A percentile compares a stretch with the other conserved stretches of the same genome.
These are phyloP conservation scores for Melanotaenia pygmaea DNA, from an alignment of 2,797 vertebrate genomes.

Conservation along the genomic window DNA sequence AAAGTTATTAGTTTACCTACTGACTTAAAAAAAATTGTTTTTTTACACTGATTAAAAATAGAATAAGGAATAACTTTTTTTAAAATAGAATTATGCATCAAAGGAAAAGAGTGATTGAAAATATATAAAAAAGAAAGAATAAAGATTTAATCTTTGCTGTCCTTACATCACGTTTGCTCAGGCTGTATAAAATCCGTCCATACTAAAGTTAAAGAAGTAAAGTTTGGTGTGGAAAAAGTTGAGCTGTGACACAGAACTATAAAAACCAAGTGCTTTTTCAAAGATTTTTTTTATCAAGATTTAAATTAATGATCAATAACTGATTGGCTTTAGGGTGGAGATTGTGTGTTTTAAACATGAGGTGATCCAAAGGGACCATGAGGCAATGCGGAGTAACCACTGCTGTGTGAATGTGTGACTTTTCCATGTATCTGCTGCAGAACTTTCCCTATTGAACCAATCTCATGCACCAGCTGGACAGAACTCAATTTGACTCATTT, in stretches of 20 bases:
- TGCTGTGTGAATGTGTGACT: conserved; percentile 31
- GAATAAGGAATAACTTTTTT: neutral
- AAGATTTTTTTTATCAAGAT: conserved; percentile 24
- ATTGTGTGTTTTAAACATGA: conserved; percentile 72
- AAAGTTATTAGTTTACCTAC: neutral
- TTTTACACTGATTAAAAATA: neutral
- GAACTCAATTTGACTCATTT: conserved; percentile 2
- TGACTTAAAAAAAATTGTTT: neutral
- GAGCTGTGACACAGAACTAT: conserved; percentile 20
- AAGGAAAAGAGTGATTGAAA: neutral
- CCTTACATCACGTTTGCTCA: conserved; percentile 56
- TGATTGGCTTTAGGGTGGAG: conserved; percentile 46
- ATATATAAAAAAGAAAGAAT: neutral
- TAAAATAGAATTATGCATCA: neutral
- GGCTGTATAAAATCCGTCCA: conserved; percentile 3
- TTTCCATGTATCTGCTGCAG: conserved; percentile 6
- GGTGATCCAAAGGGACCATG: conserved; percentile 57
- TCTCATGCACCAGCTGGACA: conserved; percentile 4
- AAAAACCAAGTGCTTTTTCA: conserved; percentile 18
- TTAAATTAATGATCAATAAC: conserved; percentile 77
- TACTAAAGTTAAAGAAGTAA: conserved; percentile 33
- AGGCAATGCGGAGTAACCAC: conserved; percentile 69
- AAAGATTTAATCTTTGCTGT: conserved; percentile 14
- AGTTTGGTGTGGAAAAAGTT: conserved; percentile 20
- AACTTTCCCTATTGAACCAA: conserved; percentile 12